These are phyloP conservation scores for Staurois parvus DNA, from an alignment of 2,797 vertebrate species.

Conservation along the genomic window DNA sequence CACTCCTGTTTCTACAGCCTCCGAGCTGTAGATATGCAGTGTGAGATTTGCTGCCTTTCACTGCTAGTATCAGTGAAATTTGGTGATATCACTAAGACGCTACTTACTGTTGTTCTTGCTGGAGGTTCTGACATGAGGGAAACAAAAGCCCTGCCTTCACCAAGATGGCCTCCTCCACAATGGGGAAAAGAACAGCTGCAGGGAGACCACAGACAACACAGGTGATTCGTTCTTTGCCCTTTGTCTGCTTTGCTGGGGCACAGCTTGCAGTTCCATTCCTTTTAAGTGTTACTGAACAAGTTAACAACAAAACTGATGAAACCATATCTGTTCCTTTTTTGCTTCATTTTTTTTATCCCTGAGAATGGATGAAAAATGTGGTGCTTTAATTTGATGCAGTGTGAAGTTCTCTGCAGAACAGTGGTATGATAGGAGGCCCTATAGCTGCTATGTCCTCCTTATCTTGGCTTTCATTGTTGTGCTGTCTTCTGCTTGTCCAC, in stretches of 20 bases:
- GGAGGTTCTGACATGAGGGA: not conserved
- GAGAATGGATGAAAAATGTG: not conserved
- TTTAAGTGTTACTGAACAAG: not conserved
- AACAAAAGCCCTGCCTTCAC: not conserved
- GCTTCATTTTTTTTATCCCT: no score
- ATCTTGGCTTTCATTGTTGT: constrained; percentile 51
- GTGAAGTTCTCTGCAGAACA: not conserved
- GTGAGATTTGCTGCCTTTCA: no score
- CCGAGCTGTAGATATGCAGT: no score
- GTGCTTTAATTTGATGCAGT: not conserved
- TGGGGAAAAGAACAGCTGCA: not conserved
- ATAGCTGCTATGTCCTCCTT: constrained; percentile 41
- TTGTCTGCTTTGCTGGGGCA: no score
- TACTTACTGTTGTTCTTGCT: not conserved
- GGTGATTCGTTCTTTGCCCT: no score
- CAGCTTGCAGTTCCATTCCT: not conserved
- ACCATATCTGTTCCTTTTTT: not conserved
- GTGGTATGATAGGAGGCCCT: constrained; percentile 9
- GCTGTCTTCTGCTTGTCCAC: constrained; percentile 54
- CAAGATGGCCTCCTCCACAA: not conserved
- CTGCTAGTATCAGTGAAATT: no score
- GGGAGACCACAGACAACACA: not conserved
- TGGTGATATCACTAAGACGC: no score
- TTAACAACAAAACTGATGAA: not conserved
- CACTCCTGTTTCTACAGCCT: no score